Evolutionary conservation across 2,888 invertebrate species (phyloP), one percentile per base, ranked within the genome.

Genomic region (Eupithecia pulchellata): DNA sequence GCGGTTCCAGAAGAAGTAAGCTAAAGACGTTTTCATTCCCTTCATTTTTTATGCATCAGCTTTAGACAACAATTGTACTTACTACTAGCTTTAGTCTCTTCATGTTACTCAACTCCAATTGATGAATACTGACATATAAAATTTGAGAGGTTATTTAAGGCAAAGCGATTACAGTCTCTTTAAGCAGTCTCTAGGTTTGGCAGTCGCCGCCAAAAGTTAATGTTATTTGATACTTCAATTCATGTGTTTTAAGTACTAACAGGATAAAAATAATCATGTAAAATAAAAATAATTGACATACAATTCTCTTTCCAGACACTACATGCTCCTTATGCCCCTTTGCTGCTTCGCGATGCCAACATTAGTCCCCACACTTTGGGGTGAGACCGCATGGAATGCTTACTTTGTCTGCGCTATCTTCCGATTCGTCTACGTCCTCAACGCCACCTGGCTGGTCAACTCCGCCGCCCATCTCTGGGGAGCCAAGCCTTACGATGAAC

Each of bases 401-500:
- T 96, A 95, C 92, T 96, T 95, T 86, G 95, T 96, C n/a, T 95
- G 95, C 77, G 95, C 96, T 27, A 95, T 97, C 81, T 95, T 97
- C 86, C 96, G 98, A 66, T 98, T 97, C 91, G 95, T 96, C 39
- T 95, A 96, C 82, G 96, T 96, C 1, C 94, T 98, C 68, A 97
- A 98, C 88, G 96, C 96, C 69, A 98, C 98, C 4, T 98, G 98
- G 98, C 92, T 97, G 71, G 98, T 98, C 52, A 98, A 98, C 93
- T 97, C 97, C 75, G 97, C 97, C 0, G 98, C 98, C 14, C 98
- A 98, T 89, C 94, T 96, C 82, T 97, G 96, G 93, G 97, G 97
- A 66, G 91, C 92, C 79, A 96, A 95, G 81, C 97, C 97, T 27
- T 97, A 97, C 83, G 97, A 98, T 86, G 96, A 94, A 94, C 87